These are phyloP conservation scores for Achlya flavicornis DNA, from an alignment of 2,888 invertebrate species.

Conservation along the genomic window DNA sequence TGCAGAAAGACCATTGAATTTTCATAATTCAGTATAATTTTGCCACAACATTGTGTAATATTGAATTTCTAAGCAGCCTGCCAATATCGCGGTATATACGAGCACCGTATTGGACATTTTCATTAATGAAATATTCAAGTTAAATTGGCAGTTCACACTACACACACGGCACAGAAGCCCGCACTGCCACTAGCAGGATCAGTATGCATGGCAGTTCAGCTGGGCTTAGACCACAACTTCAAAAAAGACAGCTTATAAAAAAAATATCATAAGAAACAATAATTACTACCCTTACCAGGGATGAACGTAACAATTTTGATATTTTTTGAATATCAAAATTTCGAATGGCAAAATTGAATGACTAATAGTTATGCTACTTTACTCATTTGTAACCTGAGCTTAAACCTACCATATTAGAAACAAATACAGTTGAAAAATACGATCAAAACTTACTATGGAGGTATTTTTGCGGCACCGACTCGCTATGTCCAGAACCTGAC, in stretches of 20 bases:
- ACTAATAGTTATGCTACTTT: no score
- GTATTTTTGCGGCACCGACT: no score
- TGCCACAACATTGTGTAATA: neutral
- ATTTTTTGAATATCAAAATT: no score
- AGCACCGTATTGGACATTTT: slow-evolving; percentile 32
- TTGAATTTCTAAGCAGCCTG: neutral
- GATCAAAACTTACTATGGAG: no score
- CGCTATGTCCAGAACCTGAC: no score
- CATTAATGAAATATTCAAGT: slow-evolving; percentile 47
- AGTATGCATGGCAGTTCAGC: slow-evolving; percentile 14
- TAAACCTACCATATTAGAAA: no score
- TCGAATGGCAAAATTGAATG: no score
- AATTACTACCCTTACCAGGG: no score
- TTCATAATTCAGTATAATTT: neutral
- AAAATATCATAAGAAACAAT: neutral
- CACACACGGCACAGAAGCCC: slow-evolving; percentile 10
- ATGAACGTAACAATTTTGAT: no score
- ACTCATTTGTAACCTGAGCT: no score
- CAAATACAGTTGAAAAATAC: no score
- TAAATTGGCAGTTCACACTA: slow-evolving; percentile 40
- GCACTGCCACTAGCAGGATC: slow-evolving; percentile 14
- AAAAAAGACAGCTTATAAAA: neutral
- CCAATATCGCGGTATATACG: slow-evolving; percentile 22
- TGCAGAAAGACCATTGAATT: neutral
- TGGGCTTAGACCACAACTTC: slow-evolving; percentile 5